Percentiles rank a stretch among this genome's conserved stretches.
phyloP scores from a whole-genome alignment of 2,113 vertebrate species.

The Aphyosemion australe region DNA sequence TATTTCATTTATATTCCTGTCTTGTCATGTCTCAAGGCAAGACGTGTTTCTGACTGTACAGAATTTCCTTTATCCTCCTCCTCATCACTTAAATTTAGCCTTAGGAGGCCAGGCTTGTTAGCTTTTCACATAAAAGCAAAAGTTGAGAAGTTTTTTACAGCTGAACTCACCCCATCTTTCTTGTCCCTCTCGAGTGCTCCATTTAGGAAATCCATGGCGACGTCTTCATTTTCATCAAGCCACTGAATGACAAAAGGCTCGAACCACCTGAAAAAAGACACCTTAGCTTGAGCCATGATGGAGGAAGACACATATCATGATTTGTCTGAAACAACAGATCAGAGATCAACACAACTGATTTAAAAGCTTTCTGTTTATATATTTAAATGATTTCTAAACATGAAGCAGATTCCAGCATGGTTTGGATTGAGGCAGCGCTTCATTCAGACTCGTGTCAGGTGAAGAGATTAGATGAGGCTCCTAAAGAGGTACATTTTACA shows the following conservation, averaged over 20 bases:
- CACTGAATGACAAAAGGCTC: constrained; percentile 99
- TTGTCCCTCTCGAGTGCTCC: constrained; percentile 96
- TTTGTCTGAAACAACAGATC: not conserved
- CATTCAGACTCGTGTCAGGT: constrained; percentile 29
- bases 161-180: constrained; percentile 92
- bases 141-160: constrained; percentile 22
- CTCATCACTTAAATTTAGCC: not conserved
- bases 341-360: not conserved
- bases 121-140: constrained; percentile 14
- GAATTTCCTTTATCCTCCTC: constrained; percentile 20
- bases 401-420: not conserved
- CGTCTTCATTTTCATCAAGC: constrained; percentile 97
- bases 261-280: constrained; percentile 86
- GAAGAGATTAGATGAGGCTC: constrained; percentile 32
- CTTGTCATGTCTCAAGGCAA: constrained; percentile 8
- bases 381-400: constrained; percentile 21
- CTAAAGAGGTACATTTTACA: not conserved
- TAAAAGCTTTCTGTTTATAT: not conserved
- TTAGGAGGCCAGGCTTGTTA: not conserved
- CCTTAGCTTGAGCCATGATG: not conserved
- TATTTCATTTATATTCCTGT: constrained; percentile 46
- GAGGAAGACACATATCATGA: too few relatives aligned
- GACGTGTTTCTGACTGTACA: constrained; percentile 18
- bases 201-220: constrained; percentile 96
- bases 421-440: constrained; percentile 11